Evolutionary conservation across 2,797 vertebrate species (phyloP), one percentile per base, ranked within the genome.

Genomic region (Pelodytes ibericus): DNA sequence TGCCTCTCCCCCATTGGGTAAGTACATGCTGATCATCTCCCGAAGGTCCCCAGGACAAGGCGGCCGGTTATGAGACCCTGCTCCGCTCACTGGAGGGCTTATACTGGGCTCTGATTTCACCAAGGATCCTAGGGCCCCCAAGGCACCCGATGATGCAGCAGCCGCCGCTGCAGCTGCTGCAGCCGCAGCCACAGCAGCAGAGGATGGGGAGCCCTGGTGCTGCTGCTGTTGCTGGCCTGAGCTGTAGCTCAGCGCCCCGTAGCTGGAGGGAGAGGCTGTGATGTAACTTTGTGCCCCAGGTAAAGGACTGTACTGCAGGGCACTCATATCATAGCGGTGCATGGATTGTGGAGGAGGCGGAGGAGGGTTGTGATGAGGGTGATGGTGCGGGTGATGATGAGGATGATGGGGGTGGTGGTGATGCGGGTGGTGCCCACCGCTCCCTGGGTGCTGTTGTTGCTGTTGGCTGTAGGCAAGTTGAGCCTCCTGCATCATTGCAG

Each of bases 401-500:
- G 95, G 95, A 84, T 95, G 93, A 71, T 88, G 88, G 63, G 89
- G 89, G 47, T 79, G 72, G 13, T 75, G 76, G 47, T 79, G 76
- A n/a, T n/a, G n/a, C 31, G 76, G 76, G 27, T 79, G 76, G 88
- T 96, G 93, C 80, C 92, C 93, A n/a, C 94, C 95, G 79, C 91
- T 89, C 71, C 95, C 95, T 24, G 96, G 95, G 91, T 98, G 97
- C 71, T 79, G 75, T 22, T 78, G 76, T 44, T 77, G 75, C 39
- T 78, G 76, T 90, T 96, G 96, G 86, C 94, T 92, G 92, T 98
- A 98, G 80, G 96, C 95, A 69, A 98, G 93, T 88, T 97, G 97
- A 41, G 96, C 97, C 88, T 98, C 96, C 89, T 98, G 96, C 96
- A 98, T 98, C 95, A 98, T 97, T 57, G 96, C 96, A 8, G 96